These are phyloP conservation scores for Pelecanoides urinatrix DNA, from an alignment of 2,113 vertebrate species.

Conservation along the genomic window DNA sequence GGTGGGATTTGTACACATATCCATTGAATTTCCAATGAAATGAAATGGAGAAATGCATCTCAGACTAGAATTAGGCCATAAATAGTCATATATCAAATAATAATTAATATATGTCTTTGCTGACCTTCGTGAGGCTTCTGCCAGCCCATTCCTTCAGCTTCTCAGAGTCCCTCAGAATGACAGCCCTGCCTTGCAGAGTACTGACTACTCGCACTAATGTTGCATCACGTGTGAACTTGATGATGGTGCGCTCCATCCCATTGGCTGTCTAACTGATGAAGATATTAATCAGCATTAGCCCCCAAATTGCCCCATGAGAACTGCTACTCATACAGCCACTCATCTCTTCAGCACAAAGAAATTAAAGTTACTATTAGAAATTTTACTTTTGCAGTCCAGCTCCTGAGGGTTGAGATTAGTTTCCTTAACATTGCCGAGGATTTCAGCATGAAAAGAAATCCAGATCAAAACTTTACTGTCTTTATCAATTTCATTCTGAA, in stretches of 20 bases:
- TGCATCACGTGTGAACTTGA: not conserved
- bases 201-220: not conserved
- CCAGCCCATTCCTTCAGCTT: not conserved
- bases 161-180: not conserved
- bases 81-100: not conserved
- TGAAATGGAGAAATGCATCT: not conserved
- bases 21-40: not conserved
- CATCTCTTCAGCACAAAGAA: not conserved
- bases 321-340: not conserved
- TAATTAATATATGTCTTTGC: not conserved
- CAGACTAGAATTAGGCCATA: not conserved
- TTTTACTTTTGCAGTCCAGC: not conserved
- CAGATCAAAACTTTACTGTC: not conserved
- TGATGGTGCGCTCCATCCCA: not conserved
- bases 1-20: not conserved
- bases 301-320: not conserved
- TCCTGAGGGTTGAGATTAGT: not conserved
- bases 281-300: not conserved
- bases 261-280: rapidly evolving
- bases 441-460: not conserved
- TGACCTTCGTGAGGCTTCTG: not conserved
- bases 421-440: not conserved
- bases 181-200: not conserved
- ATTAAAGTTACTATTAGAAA: not conserved
- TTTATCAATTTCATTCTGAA: not conserved